Base-by-base conservation (phyloP, 2,113 vertebrate genomes). In the Limnothrissa miodon region DNA sequence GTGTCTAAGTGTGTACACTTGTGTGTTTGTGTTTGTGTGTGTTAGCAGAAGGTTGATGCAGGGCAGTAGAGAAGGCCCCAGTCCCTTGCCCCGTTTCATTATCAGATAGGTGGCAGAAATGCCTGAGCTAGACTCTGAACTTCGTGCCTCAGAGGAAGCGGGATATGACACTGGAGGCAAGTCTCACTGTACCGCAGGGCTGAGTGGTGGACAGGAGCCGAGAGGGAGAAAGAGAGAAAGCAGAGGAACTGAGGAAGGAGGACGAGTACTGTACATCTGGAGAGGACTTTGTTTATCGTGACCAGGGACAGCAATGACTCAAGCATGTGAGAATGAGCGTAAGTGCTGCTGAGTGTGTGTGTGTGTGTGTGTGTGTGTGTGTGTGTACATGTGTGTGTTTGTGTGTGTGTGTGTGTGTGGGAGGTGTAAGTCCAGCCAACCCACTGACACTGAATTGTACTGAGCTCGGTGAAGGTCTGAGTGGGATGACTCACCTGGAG, bases 41-140 rank as follows among this genome's bases (percentile, higher is more conserved):
- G n/a, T 74, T 36, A 36, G 29, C 33, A 19, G 17, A 74, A 13
- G 66, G 4, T 36, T 56, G 51, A 5, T 56, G 19, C 19, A 56
- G 51, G 51, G 51, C 51, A 23, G 51, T 19, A 19, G 48, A 21
- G 48, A 5, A 56, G 66, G 66, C 66, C 66, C 66, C 66, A 74
- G 36, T 74, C 66, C 15, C 29, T 0, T 74, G 29, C 66, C 36
- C 29, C 36, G 66, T 36, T 33, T 74, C 29, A 74, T 74, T 74
- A 74, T 39, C 66, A 74, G 66, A 29, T 74, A 74, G 33, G 66
- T 74, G 66, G 13, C 66, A 74, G 66, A 70, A 74, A 74, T 74
- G 23, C 44, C n/a, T 82, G n/a, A 36, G n/a, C 25, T n/a, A 7
- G 25, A 1, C 46, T 56, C 51, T 56, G 51, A 5, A 21, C 21